Evolutionary conservation across 2,888 invertebrate species (phyloP).

Genomic region (Cheilosia urbana): DNA sequence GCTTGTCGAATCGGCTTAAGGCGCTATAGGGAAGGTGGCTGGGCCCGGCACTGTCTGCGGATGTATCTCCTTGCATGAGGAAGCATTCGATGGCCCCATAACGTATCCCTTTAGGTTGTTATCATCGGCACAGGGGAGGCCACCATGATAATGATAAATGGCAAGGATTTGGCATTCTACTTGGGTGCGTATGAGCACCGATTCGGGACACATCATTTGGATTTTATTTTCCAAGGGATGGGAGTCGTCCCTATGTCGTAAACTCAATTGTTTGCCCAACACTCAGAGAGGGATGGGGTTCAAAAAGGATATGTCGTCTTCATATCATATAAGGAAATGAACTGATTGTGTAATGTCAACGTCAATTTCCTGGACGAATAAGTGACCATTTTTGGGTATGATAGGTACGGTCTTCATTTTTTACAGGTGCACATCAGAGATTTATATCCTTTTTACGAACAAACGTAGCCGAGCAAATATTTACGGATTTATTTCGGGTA

Average conservation of each 20-base stretch:
- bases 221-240: slow-evolving; percentile 44
- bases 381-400: slow-evolving; percentile 55
- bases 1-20: slow-evolving; percentile 65
- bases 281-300: slow-evolving; percentile 11
- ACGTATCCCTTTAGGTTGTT: slow-evolving; percentile 49
- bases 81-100: slow-evolving; percentile 36
- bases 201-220: slow-evolving; percentile 73
- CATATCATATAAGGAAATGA: neutral
- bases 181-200: slow-evolving; percentile 72
- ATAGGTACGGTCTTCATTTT: slow-evolving; percentile 32
- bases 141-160: slow-evolving; percentile 67
- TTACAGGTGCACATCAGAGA: slow-evolving; percentile 34
- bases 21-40: neutral
- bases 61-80: slow-evolving; percentile 41
- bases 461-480: slow-evolving; percentile 54
- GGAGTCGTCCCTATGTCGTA: slow-evolving; percentile 20
- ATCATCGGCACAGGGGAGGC: slow-evolving; percentile 50
- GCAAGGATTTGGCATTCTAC: slow-evolving; percentile 72
- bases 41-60: slow-evolving; percentile 39
- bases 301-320: slow-evolving; percentile 24
- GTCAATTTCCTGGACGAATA: slow-evolving; percentile 61
- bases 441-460: slow-evolving; percentile 52
- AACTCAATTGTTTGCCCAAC: slow-evolving; percentile 59
- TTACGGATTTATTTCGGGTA: slow-evolving; percentile 63
- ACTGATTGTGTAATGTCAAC: slow-evolving; percentile 23